Base-by-base conservation (phyloP, 2,888 invertebrate species). In the Heliconius charithonia region DNA sequence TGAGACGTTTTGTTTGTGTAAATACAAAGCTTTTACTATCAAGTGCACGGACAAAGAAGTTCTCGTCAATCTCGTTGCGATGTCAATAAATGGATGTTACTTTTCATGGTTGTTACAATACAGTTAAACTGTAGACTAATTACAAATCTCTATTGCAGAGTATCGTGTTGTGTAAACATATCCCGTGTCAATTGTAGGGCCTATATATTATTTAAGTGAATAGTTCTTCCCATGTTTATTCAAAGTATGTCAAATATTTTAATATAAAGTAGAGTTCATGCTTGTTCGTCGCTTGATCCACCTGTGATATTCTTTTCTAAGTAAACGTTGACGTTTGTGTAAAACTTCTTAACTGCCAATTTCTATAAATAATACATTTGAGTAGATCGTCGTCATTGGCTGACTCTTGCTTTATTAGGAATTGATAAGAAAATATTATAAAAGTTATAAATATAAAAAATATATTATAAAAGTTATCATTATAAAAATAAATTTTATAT, bases 11-110 rank as follows among this genome's bases (percentile, higher is more conserved):
- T 92, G 92, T 94, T 93, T 95, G 95, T 94, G 93, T 95, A 91
- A 94, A 94, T 93, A 94, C 94, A 89, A 94, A 94, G 92, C 93
- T 94, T 89, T 91, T 93, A 90, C 92, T 93, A 86, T 93, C 93
- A 91, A 93, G 94, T 94, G 93, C 93, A 92, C 93, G 94, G 93
- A 95, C 95, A 94, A 94, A 95, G 95, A 90, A 92, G 89, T 91
- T 89, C 88, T 85, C 88, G 87, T 87, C 88, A 86, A 87, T 86
- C 86, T 86, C 83, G 85, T 87, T 89, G 85, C 88, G 87, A 89
- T 89, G 85, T 85, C 84, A 85, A 84, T 87, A 88, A 88, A 85
- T 87, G 85, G 86, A 90, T 89, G 84, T 85, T 87, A 87, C 87
- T 86, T 82, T 84, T 84, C 84, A 87, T 86, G 89, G 89, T 89